Evolutionary conservation across 2,113 vertebrate species (phyloP), one percentile per base, ranked within the genome.

Genomic region (Myotis lucifugus): DNA sequence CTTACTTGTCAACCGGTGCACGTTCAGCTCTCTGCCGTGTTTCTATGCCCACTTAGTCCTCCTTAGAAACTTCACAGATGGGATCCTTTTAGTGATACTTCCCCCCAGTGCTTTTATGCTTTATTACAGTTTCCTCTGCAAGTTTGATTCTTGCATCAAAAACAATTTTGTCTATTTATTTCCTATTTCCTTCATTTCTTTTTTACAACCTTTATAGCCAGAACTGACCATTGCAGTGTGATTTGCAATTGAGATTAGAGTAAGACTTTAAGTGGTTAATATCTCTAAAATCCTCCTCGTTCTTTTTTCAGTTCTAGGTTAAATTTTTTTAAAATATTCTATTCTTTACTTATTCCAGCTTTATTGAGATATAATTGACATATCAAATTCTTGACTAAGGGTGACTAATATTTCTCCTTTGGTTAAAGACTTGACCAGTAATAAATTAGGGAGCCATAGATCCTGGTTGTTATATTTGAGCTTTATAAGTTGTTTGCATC

Each of bases 351-450:
- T 29, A n/a, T 25, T 50, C 13, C 56, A 34, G 78, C 48, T 67
- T 81, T 72, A 21, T 40, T 70, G 92, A 88, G 32, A 50, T 78
- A 7, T 17, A 52, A 13, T 42, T 79, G 81, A n/a, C 56, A 9
- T 29, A 29, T 81, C 56, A 78, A 34, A 37, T 67, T 94, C 66
- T 29, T 95, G 50, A 69, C 6, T 7, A 1, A 10, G 42, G 72
- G 32, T 90, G 72, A 67, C n/a, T 66, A 4, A 25, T 46, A 56
- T 90, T 93, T 95, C 40, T 93, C 32, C 83, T 92, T 95, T 48
- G 72, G 23, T 88, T 73, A 1, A 50, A 85, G 74, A n/a, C 34
- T 91, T 85, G 64, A 17, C n/a, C 27, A 52, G 10, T 40, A 12
- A 42, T 91, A 23, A 69, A 59, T 85, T 56, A 82, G 48, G 67